Conservation (phyloP, 1,140 invertebrate species). For the Ooceraea biroi region DNA sequence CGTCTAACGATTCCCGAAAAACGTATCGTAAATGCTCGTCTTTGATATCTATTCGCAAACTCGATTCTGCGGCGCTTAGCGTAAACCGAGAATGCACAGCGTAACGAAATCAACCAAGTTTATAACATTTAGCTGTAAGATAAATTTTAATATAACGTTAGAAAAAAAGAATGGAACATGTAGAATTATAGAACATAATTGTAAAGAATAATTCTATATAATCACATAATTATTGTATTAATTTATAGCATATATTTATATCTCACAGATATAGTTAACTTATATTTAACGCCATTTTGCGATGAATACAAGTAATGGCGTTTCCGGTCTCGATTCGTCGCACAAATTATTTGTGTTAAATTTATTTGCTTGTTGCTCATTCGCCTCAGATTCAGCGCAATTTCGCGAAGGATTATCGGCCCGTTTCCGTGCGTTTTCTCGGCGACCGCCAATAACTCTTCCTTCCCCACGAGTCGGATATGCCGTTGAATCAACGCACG, state of each 20-base stretch:
- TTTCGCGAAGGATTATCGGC: conserved; percentile 45
- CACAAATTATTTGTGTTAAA: background rate
- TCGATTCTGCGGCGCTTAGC: background rate
- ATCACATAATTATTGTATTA: no score
- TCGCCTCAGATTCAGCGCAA: background rate
- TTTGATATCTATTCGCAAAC: background rate
- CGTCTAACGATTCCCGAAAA: conserved; percentile 30
- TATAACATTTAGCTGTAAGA: no score
- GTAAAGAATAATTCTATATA: no score
- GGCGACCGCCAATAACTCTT: conserved; percentile 53
- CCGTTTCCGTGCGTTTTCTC: conserved; percentile 26
- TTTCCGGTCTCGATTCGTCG: background rate
- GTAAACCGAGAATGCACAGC: no score
- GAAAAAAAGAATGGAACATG: no score
- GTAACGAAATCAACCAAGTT: no score
- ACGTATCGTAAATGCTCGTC: background rate
- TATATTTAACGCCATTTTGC: background rate
- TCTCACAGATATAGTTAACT: no score
- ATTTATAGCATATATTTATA: no score
- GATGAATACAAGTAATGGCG: background rate
- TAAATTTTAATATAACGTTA: no score
- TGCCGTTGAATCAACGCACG: conserved; percentile 70
- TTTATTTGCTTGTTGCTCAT: background rate
- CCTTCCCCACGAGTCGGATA: conserved; percentile 57
- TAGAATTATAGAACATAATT: no score